Conservation (phyloP, 2,797 vertebrate genomes). For the Gambelia wislizenii region DNA sequence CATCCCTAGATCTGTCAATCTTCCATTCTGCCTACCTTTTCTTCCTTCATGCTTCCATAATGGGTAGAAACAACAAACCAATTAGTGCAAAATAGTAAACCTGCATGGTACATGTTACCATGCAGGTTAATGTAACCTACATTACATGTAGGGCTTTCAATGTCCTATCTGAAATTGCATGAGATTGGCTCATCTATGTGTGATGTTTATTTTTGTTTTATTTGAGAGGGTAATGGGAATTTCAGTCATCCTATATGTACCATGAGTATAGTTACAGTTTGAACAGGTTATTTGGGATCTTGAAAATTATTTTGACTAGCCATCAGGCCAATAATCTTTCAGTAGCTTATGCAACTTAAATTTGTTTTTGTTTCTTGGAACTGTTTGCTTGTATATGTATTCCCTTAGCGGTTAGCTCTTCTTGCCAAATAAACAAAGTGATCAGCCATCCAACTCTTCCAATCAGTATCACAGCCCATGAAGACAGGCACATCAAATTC, state of each 20-base stretch:
- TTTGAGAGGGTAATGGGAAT: not conserved
- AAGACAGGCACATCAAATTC: constrained; percentile 97
- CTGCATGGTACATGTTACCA: not conserved
- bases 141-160: not conserved
- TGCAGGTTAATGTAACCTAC: too few relatives aligned
- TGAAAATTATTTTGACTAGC: not conserved
- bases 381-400: constrained; percentile 50
- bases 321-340: not conserved
- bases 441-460: constrained; percentile 98
- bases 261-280: not conserved
- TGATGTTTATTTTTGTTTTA: not conserved
- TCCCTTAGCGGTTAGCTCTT: constrained; percentile 76
- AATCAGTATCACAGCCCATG: constrained; percentile 96
- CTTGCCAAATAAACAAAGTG: constrained; percentile 95
- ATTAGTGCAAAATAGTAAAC: not conserved
- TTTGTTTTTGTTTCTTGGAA: not conserved
- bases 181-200: not conserved
- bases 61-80: not conserved
- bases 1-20: not conserved
- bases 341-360: not conserved
- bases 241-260: not conserved
- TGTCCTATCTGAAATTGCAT: not conserved
- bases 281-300: not conserved
- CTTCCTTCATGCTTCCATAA: not conserved
- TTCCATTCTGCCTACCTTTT: not conserved